A percentile compares a stretch with the other conserved stretches of the same genome.
Conservation (phyloP, 2,797 vertebrate species). For the Sebastes wilsoni region DNA sequence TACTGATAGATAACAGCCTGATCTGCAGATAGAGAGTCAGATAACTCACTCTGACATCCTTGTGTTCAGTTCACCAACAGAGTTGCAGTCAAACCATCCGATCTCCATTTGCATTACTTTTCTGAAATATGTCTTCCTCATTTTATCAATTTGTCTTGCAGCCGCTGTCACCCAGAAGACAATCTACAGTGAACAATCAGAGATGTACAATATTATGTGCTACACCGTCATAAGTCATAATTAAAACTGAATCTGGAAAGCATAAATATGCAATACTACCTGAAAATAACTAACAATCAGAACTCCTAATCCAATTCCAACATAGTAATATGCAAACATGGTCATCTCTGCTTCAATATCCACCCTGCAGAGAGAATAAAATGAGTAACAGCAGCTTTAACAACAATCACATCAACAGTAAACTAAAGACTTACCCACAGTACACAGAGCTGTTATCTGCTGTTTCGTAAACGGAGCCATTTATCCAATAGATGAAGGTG, state of each 20-base stretch:
- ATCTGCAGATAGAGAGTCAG: not conserved
- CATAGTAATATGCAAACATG: conserved; percentile 84
- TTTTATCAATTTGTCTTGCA: conserved; percentile 81
- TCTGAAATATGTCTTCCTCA: conserved; percentile 83
- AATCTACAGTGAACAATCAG: conserved; percentile 69
- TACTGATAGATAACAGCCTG: not conserved
- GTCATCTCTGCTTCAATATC: conserved; percentile 84
- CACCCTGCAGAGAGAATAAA: conserved; percentile 68
- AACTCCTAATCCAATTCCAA: conserved; percentile 80
- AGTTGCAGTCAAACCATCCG: conserved; percentile 88
- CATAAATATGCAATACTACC: conserved; percentile 58
- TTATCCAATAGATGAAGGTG: conserved; percentile 88
- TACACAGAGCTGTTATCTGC: conserved; percentile 64
- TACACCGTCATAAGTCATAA: not conserved
- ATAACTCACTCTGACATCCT: conserved; percentile 85
- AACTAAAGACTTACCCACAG: conserved; percentile 77
- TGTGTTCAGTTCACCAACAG: conserved; percentile 87
- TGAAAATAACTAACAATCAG: conserved; percentile 84
- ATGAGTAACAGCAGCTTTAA: not conserved
- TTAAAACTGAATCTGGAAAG: not conserved
- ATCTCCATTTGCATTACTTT: conserved; percentile 89
- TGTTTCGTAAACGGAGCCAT: conserved; percentile 78
- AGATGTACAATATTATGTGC: not conserved
- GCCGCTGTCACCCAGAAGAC: conserved; percentile 82
- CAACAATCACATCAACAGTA: not conserved